Evolutionary conservation across 2,888 invertebrate species (phyloP).

Genomic region (Apotomis betuletana): DNA sequence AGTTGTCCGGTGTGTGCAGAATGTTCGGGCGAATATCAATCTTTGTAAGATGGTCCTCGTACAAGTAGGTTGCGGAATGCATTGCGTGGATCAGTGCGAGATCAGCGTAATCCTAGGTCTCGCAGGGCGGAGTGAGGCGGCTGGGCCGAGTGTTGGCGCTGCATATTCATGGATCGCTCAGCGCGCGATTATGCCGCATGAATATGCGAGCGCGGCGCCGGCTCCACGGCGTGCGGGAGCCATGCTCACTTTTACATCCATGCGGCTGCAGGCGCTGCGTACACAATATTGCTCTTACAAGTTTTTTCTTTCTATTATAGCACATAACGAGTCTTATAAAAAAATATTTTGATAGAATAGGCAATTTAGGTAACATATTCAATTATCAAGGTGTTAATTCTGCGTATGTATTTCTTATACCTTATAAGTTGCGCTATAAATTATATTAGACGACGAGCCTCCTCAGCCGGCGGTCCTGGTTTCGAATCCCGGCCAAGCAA

Average conservation of each 20-base stretch:
- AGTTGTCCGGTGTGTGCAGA: no score
- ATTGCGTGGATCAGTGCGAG: neutral
- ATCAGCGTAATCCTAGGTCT: neutral
- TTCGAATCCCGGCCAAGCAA: no score
- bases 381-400: no score
- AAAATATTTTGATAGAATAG: no score
- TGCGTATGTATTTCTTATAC: no score
- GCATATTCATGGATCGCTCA: slow-evolving; percentile 32
- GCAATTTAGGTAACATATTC: no score
- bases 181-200: slow-evolving; percentile 46
- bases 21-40: neutral
- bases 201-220: slow-evolving; percentile 45
- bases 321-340: no score
- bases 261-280: neutral
- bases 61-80: neutral
- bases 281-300: neutral
- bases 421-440: no score
- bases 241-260: slow-evolving; percentile 32
- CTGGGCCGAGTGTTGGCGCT: neutral
- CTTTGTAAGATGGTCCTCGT: neutral
- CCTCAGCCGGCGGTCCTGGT: no score
- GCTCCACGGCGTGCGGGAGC: neutral
- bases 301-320: neutral
- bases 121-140: slow-evolving; percentile 5
- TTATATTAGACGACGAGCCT: no score